Evolutionary conservation across 1,140 invertebrate genomes (phyloP).

Genomic region (Tetramorium alpestre): DNA sequence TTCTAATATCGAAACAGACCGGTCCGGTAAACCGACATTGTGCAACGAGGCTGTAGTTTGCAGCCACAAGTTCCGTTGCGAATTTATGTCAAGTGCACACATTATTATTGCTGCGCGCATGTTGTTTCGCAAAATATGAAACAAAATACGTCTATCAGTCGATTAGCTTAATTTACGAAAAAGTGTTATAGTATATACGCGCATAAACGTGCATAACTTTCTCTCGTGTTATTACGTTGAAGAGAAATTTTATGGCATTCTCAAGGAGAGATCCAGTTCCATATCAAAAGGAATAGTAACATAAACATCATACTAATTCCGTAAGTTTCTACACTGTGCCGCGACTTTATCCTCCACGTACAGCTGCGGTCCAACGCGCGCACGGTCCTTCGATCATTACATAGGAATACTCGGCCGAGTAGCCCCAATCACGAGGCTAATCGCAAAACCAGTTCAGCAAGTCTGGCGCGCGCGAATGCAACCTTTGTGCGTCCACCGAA

Average conservation of each 20-base stretch:
- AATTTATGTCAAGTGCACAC: conserved; percentile 43
- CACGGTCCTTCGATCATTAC: conserved; percentile 33
- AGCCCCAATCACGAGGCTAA: conserved; percentile 45
- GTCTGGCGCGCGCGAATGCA: conserved; percentile 12
- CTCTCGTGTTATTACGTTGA: not conserved
- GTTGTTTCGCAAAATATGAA: conserved; percentile 18
- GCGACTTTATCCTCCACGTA: not conserved
- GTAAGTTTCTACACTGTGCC: not conserved
- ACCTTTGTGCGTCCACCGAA: not conserved
- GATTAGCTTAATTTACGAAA: not conserved
- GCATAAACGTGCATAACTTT: not conserved
- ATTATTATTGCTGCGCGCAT: conserved; percentile 24
- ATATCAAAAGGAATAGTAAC: not conserved
- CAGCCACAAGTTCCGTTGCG: conserved; percentile 12
- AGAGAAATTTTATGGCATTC: not conserved
- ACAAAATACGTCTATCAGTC: not conserved
- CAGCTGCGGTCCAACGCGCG: not conserved
- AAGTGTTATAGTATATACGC: not conserved
- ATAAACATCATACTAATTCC: not conserved
- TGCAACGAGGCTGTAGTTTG: conserved; percentile 20
- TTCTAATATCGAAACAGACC: conserved; percentile 63
- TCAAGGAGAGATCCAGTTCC: not conserved
- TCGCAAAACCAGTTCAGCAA: conserved; percentile 53
- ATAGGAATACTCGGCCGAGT: conserved; percentile 46
- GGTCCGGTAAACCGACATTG: conserved; percentile 7